Conservation (phyloP, 2,888 invertebrate species). For the Fabriciana adippe region DNA sequence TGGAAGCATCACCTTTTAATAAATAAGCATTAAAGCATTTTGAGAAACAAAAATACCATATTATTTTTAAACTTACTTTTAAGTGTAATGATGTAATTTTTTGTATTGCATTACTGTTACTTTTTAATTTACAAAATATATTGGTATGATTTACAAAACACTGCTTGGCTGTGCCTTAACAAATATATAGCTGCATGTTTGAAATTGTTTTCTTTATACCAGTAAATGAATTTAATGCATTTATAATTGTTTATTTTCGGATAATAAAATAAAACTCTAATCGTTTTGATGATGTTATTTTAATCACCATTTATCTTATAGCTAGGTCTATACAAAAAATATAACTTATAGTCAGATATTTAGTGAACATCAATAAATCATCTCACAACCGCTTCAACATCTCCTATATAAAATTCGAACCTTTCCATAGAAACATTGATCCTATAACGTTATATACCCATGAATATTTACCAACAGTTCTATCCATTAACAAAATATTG, state of each 20-base stretch:
- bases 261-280: constrained; percentile 42
- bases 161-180: constrained; percentile 64
- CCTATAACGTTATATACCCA: constrained; percentile 57
- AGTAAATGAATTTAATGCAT: too few relatives aligned
- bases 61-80: constrained; percentile 34
- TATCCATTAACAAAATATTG: constrained; percentile 50
- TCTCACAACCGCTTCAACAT: constrained; percentile 82
- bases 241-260: constrained; percentile 14
- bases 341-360: constrained; percentile 80
- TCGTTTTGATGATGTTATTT: constrained; percentile 69
- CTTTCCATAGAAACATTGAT: constrained; percentile 68
- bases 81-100: constrained; percentile 24
- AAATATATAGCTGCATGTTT: constrained; percentile 16
- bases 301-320: constrained; percentile 76
- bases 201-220: constrained; percentile 1
- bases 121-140: constrained; percentile 8
- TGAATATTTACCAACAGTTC: constrained; percentile 53
- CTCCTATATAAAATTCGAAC: constrained; percentile 67
- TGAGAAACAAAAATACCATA: constrained; percentile 21
- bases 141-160: constrained; percentile 28
- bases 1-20: constrained; percentile 85
- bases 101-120: constrained; percentile 12
- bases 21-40: constrained; percentile 54
- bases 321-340: constrained; percentile 80
- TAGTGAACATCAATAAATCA: constrained; percentile 81